These are phyloP conservation scores for Oligia fasciuncula DNA, from an alignment of 2,888 invertebrate species.

Conservation along the genomic window DNA sequence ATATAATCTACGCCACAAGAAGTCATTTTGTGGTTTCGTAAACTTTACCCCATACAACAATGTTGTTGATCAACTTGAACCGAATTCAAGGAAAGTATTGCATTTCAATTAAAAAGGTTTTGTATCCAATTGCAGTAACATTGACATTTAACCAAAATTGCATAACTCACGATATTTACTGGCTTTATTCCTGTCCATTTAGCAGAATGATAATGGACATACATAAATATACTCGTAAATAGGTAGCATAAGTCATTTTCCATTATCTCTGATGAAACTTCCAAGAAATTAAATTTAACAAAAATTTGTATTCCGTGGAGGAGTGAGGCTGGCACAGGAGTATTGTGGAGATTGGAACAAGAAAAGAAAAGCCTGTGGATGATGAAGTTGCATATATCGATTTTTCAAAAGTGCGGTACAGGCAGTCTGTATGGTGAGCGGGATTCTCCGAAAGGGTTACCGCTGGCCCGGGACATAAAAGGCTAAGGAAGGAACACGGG, in stretches of 20 bases:
- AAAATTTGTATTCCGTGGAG: background rate
- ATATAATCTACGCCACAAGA: background rate
- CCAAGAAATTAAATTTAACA: background rate
- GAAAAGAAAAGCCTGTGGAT: background rate
- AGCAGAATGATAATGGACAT: background rate
- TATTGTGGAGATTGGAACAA: background rate
- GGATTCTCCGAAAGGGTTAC: too few relatives aligned
- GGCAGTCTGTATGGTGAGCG: background rate
- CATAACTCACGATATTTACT: slow-evolving; percentile 43
- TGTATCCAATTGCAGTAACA: slow-evolving; percentile 43
- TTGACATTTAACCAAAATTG: slow-evolving; percentile 61
- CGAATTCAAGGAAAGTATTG: slow-evolving; percentile 56
- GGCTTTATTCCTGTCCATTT: slow-evolving; percentile 22
- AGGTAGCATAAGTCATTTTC: background rate
- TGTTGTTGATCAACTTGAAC: slow-evolving; percentile 56
- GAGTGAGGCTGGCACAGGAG: background rate
- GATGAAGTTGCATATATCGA: background rate
- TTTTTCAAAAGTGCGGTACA: background rate
- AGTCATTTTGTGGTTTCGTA: slow-evolving; percentile 10
- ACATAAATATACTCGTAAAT: slow-evolving; percentile 5
- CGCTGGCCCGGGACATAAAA: too few relatives aligned
- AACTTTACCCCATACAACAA: slow-evolving; percentile 30
- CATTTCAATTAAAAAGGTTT: slow-evolving; percentile 59
- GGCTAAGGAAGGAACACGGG: too few relatives aligned
- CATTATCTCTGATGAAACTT: slow-evolving; percentile 1